These are phyloP conservation scores for Xylocopa sonorina DNA, from an alignment of 1,140 invertebrate species.

Conservation along the genomic window DNA sequence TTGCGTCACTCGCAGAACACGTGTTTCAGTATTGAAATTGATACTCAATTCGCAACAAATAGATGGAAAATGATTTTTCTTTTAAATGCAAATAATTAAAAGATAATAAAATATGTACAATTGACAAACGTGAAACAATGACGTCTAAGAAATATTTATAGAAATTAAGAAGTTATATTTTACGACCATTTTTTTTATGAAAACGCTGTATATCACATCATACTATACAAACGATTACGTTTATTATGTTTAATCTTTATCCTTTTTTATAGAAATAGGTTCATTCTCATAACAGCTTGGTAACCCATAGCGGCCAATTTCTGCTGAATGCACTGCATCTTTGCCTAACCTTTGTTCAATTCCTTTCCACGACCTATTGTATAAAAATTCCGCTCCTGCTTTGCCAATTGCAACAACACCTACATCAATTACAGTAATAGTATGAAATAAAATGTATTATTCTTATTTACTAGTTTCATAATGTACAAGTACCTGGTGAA, in stretches of 20 bases:
- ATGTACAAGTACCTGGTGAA: constrained; percentile 47
- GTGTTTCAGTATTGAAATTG: background rate
- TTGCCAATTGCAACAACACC: constrained; percentile 80
- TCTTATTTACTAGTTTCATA: background rate
- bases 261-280: constrained; percentile 25
- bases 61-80: background rate
- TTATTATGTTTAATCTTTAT: constrained; percentile 32
- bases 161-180: constrained; percentile 3
- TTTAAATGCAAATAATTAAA: background rate
- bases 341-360: constrained; percentile 88
- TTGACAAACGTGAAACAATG: background rate
- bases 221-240: constrained; percentile 9
- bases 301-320: constrained; percentile 86
- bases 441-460: constrained; percentile 3
- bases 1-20: constrained; percentile 13
- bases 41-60: background rate
- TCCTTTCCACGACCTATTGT: constrained; percentile 87
- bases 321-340: constrained; percentile 84
- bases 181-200: background rate
- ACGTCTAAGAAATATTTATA: background rate
- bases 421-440: constrained; percentile 39
- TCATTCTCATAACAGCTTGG: constrained; percentile 81
- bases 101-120: background rate
- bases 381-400: constrained; percentile 84
- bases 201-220: background rate